Evolutionary conservation across 2,888 invertebrate species (phyloP).

Genomic region (Conops quadrifasciatus): DNA sequence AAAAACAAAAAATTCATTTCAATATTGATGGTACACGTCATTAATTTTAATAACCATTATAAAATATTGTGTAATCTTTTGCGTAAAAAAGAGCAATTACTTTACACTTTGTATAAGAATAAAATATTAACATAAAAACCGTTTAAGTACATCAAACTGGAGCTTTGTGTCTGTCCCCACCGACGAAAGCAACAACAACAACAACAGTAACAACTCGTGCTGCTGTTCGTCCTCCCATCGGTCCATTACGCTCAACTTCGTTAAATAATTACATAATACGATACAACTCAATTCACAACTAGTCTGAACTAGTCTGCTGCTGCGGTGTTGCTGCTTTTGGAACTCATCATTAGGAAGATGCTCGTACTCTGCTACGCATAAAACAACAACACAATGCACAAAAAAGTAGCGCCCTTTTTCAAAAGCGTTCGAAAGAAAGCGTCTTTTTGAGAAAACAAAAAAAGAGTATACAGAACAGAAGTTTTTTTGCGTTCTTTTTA

Average conservation of each 20-base stretch:
- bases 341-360: constrained; percentile 6
- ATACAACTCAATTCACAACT: not conserved
- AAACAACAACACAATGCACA: no score
- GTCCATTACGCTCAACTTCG: not conserved
- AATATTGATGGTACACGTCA: no score
- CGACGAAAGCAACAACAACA: not conserved
- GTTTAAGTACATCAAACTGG: not conserved
- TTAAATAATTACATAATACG: not conserved
- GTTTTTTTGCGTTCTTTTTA: not conserved
- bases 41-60: no score
- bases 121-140: no score
- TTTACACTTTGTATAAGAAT: no score
- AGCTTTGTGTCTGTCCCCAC: not conserved
- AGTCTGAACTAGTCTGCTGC: not conserved
- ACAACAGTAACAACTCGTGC: not conserved
- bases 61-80: no score
- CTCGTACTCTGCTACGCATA: not conserved
- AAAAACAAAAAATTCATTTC: no score
- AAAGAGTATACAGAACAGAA: not conserved
- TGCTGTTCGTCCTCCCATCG: not conserved
- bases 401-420: no score
- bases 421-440: not conserved
- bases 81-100: no score
- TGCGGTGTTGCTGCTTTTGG: no score
- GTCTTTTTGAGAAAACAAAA: not conserved